Conservation (phyloP, 2,888 invertebrate genomes). For the Melanostoma scalare region DNA sequence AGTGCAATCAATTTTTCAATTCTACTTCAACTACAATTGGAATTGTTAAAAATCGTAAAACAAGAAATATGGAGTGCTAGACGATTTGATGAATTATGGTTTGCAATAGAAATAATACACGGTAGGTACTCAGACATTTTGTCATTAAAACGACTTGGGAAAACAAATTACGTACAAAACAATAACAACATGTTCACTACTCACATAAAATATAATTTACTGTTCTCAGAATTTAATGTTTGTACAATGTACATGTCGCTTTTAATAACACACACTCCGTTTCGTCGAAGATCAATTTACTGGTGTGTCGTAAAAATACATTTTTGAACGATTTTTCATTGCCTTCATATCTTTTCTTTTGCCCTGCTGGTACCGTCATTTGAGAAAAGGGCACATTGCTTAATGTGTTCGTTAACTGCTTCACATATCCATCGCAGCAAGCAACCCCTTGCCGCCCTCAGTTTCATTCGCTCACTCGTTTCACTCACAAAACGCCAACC, state of each 20-base stretch:
- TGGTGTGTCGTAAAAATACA: slow-evolving; percentile 45
- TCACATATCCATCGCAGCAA: slow-evolving; percentile 6
- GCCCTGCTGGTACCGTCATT: slow-evolving; percentile 11
- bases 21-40: too few species aligned
- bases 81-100: too few species aligned
- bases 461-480: not conserved
- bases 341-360: slow-evolving; percentile 16
- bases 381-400: slow-evolving; percentile 3
- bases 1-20: too few species aligned
- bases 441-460: not conserved
- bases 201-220: not conserved
- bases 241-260: slow-evolving; percentile 23
- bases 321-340: slow-evolving; percentile 45
- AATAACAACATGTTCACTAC: slow-evolving; percentile 3
- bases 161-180: not conserved
- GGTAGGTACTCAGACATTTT: not conserved
- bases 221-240: slow-evolving; percentile 10
- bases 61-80: too few species aligned
- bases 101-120: too few species aligned
- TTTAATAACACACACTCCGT: slow-evolving; percentile 11
- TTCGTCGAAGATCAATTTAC: slow-evolving; percentile 48
- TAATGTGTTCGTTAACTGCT: slow-evolving; percentile 40
- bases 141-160: not conserved
- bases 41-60: too few species aligned
- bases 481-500: slow-evolving; percentile 21